Evolutionary conservation across 2,888 invertebrate species (phyloP), one percentile per base, ranked within the genome.

Genomic region (Trypoxylon attenuatum): DNA sequence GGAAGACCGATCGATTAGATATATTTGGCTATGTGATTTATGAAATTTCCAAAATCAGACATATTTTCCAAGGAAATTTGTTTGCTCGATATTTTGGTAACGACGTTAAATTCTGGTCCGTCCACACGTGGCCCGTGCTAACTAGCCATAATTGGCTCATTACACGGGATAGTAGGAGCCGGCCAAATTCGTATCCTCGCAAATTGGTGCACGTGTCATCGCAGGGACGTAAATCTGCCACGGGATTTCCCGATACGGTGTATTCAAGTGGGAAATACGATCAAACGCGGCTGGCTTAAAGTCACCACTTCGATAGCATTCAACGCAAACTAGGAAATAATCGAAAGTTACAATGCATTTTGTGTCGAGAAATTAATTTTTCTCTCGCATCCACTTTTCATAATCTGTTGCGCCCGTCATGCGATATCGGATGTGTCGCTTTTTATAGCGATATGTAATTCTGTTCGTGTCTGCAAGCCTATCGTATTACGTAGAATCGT

Each of bases 201-300:
- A 63, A 63, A 63, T 63, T 54, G 53, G 45, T 21, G 59, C 52
- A 59, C 49, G 53, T 53, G 59, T 59, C 53, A 45, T 50, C 43
- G 49, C 0, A 5, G 21, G 22, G 6, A 27, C 45, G 64, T 54
- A 64, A 64, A 54, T 64, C 54, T 49, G 45, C 21, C 50, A 27
- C 22, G 47, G 42, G 29, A 55, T 61, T 60, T 41, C 22, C 38
- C 51, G 49, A 54, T 63, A 54, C 19, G 46, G 41, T 21, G 15
- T 23, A 45, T 13, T 23, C 61, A 19, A 54, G 45, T 29, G 55
- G 18, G 23, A 46, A 46, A 46, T 41, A 16, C 41, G 15, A 5
- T 41, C 16, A 19, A 10, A 16, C 47, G 13, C 51, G 23, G 23
- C 10, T 21, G 52, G 8, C 6, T 10, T 10, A 33, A 56, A 56